Percentiles rank a stretch among this genome's conserved stretches.
phyloP scores from a whole-genome alignment of 2,888 invertebrate species.

The Acanthosoma haemorrhoidale region DNA sequence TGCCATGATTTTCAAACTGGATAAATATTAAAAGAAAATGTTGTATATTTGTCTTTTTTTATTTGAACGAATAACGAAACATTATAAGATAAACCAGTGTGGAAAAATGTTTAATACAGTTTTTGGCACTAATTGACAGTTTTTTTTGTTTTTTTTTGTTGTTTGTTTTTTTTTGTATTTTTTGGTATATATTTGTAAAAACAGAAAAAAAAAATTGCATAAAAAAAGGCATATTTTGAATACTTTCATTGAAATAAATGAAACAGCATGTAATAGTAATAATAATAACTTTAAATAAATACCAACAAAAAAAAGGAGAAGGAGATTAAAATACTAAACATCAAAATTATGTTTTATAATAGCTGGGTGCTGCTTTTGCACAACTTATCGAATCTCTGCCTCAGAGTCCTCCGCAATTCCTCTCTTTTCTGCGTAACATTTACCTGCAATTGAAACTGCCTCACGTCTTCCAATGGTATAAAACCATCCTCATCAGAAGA shows the following conservation, averaged over 20 bases:
- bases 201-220: not conserved
- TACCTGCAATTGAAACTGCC: conserved; percentile 75
- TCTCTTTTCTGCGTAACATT: conserved; percentile 74
- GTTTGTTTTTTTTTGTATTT: not conserved
- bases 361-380: conserved; percentile 47
- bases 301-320: not conserved
- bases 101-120: not conserved
- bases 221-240: not conserved
- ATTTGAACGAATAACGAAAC: no score
- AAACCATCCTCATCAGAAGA: conserved; percentile 67
- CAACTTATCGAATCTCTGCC: conserved; percentile 75
- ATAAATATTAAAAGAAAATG: no score
- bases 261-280: not conserved
- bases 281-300: no score
- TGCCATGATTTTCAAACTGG: not conserved
- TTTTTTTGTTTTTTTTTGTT: not conserved
- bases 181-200: not conserved
- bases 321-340: conserved; percentile 8
- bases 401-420: conserved; percentile 73
- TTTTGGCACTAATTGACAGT: conserved; percentile 9
- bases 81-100: no score
- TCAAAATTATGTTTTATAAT: not conserved
- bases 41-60: no score
- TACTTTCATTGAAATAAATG: not conserved
- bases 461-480: conserved; percentile 84